These are phyloP conservation scores for Noctua comes DNA, from an alignment of 2,888 invertebrate genomes.

Conservation along the genomic window DNA sequence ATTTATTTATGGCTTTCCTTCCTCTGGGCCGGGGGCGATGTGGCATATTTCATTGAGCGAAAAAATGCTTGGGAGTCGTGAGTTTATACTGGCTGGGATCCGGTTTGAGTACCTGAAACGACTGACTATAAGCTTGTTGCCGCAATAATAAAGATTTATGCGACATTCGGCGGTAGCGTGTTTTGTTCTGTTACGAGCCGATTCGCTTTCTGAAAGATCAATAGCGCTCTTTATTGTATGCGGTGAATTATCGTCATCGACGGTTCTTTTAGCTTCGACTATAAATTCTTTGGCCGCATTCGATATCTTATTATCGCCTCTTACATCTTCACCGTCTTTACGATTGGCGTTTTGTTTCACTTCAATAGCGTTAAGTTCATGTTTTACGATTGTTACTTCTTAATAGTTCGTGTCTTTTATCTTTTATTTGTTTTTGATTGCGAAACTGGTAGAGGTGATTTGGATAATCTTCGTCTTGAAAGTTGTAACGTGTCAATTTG, in stretches of 20 bases:
- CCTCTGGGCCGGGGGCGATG: conserved; percentile 87
- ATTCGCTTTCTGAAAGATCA: conserved; percentile 89
- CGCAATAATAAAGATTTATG: conserved; percentile 90
- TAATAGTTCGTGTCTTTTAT: conserved; percentile 61
- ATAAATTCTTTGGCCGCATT: conserved; percentile 82
- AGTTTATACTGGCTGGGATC: conserved; percentile 86
- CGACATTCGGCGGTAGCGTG: conserved; percentile 90
- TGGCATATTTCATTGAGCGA: conserved; percentile 89
- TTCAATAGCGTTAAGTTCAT: conserved; percentile 70
- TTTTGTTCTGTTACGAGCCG: conserved; percentile 89
- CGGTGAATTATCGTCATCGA: conserved; percentile 86
- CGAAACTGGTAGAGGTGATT: conserved; percentile 35
- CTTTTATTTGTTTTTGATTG: conserved; percentile 56
- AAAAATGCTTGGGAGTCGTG: conserved; percentile 89
- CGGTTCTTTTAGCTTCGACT: conserved; percentile 81
- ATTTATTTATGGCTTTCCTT: conserved; percentile 90
- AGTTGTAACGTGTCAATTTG: conserved; percentile 40
- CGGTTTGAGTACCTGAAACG: conserved; percentile 89
- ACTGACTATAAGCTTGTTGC: conserved; percentile 89
- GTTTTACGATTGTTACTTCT: conserved; percentile 68
- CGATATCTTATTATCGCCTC: conserved; percentile 86
- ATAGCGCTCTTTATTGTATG: conserved; percentile 88
- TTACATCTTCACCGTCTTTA: conserved; percentile 82
- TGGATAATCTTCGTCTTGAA: conserved; percentile 33
- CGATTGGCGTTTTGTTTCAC: conserved; percentile 75